phyloP scores from a whole-genome alignment of 2,113 vertebrate species.

The Stercorarius parasiticus region DNA sequence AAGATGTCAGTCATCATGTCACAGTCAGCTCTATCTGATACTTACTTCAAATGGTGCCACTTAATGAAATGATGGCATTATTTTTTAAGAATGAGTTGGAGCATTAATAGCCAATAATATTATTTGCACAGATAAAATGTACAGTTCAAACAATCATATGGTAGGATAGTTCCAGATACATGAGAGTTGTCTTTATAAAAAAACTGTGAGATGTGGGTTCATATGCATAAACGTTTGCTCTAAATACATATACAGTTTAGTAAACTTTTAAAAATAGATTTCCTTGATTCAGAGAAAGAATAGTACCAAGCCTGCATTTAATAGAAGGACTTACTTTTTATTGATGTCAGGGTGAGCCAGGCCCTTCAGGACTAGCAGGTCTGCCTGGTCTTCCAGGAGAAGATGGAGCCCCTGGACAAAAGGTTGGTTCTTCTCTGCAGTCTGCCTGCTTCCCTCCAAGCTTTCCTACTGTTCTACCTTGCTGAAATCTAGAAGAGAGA shows the following conservation, averaged over 20 bases:
- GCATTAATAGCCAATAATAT: neutral
- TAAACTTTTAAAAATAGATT: neutral
- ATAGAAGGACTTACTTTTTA: slow-evolving; percentile 3
- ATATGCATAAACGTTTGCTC: neutral
- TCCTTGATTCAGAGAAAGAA: neutral
- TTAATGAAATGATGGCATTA: neutral
- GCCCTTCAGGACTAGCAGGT: slow-evolving; percentile 78
- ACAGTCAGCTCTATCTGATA: neutral
- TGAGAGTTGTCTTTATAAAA: neutral
- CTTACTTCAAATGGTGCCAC: neutral
- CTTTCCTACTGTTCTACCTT: neutral
- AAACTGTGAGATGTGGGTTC: neutral
- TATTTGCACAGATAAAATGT: neutral
- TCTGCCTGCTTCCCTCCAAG: neutral
- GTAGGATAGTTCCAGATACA: neutral
- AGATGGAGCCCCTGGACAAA: slow-evolving; percentile 85
- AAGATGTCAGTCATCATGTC: neutral
- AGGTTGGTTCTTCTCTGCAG: slow-evolving; percentile 69
- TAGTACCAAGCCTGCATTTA: neutral
- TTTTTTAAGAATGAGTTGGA: neutral
- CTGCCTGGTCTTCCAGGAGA: slow-evolving; percentile 86
- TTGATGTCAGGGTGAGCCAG: slow-evolving; percentile 80
- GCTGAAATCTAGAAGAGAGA: neutral
- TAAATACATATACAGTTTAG: neutral
- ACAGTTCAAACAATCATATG: neutral